phyloP scores from a whole-genome alignment of 2,888 invertebrate species.

The Pristionchus japonicus region DNA sequence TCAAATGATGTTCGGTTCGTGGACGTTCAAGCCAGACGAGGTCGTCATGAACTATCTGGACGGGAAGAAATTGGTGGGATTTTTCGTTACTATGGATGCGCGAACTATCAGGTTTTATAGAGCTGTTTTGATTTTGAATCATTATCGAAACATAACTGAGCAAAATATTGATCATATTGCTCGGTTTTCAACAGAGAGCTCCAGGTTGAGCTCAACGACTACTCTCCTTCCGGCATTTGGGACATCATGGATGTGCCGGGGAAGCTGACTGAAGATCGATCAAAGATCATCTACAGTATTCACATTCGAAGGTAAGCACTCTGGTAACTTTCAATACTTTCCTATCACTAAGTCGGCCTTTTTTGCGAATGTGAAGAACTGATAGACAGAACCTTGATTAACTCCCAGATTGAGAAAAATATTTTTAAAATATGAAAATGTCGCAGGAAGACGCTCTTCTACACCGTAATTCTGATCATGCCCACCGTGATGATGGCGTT shows the following conservation, averaged over 20 bases:
- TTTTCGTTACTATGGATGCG: neutral
- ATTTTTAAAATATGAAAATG: too few relatives aligned
- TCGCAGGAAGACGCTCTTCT: constrained; percentile 90
- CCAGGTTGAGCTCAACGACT: constrained; percentile 93
- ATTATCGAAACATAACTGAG: neutral
- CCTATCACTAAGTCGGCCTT: too few relatives aligned
- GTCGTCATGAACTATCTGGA: constrained; percentile 78
- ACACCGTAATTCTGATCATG: constrained; percentile 98
- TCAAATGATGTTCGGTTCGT: constrained; percentile 99
- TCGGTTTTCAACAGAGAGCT: too few relatives aligned
- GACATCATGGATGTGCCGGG: constrained; percentile 89
- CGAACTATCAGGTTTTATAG: constrained; percentile 66
- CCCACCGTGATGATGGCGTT: constrained; percentile 99
- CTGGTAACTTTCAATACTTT: too few relatives aligned
- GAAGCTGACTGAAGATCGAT: constrained; percentile 86
- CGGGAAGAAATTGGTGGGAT: constrained; percentile 65
- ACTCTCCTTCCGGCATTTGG: constrained; percentile 98
- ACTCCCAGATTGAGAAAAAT: neutral
- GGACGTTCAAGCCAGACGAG: constrained; percentile 98
- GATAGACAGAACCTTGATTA: too few relatives aligned
- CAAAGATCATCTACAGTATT: constrained; percentile 72
- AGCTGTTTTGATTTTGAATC: neutral
- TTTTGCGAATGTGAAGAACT: too few relatives aligned
- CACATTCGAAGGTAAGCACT: constrained; percentile 67
- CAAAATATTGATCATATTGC: neutral